phyloP scores from a whole-genome alignment of 2,797 vertebrate genomes.

The Bryconaethiops microstoma region DNA sequence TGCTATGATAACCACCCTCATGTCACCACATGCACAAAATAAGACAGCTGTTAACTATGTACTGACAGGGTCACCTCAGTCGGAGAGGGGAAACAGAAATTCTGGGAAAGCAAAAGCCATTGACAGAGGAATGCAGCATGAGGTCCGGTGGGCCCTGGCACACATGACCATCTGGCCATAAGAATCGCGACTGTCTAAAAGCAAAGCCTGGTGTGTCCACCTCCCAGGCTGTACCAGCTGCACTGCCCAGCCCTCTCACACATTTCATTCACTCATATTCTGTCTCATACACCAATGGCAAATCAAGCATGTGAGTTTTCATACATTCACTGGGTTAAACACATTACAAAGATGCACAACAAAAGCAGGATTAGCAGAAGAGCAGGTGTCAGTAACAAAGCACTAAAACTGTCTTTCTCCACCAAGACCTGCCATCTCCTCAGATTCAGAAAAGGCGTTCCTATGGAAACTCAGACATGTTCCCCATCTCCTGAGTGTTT shows the following conservation, averaged over 20 bases:
- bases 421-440: constrained; percentile 38
- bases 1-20: not conserved
- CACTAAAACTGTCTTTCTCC: constrained; percentile 27
- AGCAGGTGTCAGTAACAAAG: constrained; percentile 52
- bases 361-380: constrained; percentile 26
- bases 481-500: constrained; percentile 51
- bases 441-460: constrained; percentile 51
- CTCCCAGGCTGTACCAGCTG: constrained; percentile 33
- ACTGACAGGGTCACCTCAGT: constrained; percentile 1
- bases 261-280: constrained; percentile 24
- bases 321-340: constrained; percentile 30
- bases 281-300: constrained; percentile 23
- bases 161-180: constrained; percentile 63
- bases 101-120: constrained; percentile 31
- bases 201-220: constrained; percentile 65
- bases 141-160: constrained; percentile 17
- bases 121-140: constrained; percentile 22
- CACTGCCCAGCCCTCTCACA: constrained; percentile 27
- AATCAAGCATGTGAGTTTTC: not conserved
- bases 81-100: not conserved
- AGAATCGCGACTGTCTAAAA: constrained; percentile 67
- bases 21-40: not conserved
- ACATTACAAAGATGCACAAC: constrained; percentile 29
- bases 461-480: constrained; percentile 55
- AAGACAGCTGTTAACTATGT: not conserved